Base-by-base conservation (phyloP, 1,140 invertebrate genomes). In the Mya arenaria region DNA sequence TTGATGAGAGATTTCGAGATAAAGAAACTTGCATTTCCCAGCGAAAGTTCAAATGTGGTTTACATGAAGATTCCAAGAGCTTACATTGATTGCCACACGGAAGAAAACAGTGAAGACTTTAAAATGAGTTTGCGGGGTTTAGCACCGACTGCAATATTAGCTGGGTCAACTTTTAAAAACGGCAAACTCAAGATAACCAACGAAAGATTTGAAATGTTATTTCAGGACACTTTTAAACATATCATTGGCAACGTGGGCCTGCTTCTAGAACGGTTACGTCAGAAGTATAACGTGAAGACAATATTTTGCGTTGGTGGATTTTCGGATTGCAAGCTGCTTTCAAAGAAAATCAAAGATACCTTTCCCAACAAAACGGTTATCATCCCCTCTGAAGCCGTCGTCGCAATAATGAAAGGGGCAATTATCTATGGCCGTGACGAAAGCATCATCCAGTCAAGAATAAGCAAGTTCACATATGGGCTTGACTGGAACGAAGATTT, bases 401-500 rank as follows among this genome's bases (percentile, higher is more conserved):
- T 30, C 15, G 2, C 66, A 19, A 55, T 81, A 36, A 60, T 81
- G 55, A 81, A 72, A 32, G 78, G 78, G n/a, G 78, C 78, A 1
- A 41, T 72, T 25, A 63, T 81, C 25, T 81, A 62, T 41, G 78
- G 66, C 28, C 32, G 78, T n/a, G 66, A 81, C 28, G 48, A 62
- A 58, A 39, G 37, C 25, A 56, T 80, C 4, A 34, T 81, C 10
- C 60, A 71, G 17, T 69, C 37, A 32, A 34, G 78, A 3, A 63
- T 81, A 2, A 52, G 66, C 28, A 69, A 37, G 17, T 58, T 36
- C 23, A 81, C 78, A 13, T 81, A 72, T 63, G 78, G 78, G 8
- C 19, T 81, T 25, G 78, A 81, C 37, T 81, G 78, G 78, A 71
- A 60, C 36, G 78, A 71, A 62, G 78, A 81, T 32, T 81, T 71